Conservation (phyloP, 2,113 vertebrate species). For the Aramus guarauna region DNA sequence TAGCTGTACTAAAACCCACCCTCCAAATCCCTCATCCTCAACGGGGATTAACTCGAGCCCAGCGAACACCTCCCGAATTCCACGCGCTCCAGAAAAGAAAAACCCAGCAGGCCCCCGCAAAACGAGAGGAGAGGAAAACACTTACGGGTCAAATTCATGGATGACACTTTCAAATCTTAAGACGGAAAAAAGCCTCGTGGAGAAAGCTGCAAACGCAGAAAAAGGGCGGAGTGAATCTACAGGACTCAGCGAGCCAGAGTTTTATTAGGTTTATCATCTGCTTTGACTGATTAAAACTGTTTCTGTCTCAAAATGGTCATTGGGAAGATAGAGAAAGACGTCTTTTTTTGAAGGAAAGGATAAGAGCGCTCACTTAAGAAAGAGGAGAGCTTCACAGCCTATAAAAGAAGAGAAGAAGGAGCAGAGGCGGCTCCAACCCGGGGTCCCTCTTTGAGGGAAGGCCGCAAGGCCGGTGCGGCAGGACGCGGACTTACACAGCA, state of each 20-base stretch:
- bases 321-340: rapidly evolving
- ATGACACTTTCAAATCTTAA: slow-evolving; percentile 98
- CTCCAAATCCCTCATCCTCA: not conserved
- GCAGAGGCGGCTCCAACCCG: rapidly evolving
- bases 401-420: not conserved
- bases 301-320: not conserved
- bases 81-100: not conserved
- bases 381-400: not conserved
- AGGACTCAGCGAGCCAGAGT: rapidly evolving
- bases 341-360: not conserved
- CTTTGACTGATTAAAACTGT: not conserved
- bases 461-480: rapidly evolving
- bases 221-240: not conserved
- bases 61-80: not conserved
- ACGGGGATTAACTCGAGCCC: rapidly evolving
- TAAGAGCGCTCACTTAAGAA: rapidly evolving
- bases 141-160: slow-evolving; percentile 99
- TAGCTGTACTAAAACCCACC: not conserved
- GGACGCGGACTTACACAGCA: slow-evolving; percentile 87
- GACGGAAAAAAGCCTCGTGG: slow-evolving; percentile 95
- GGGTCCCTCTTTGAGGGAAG: not conserved
- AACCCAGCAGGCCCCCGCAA: not conserved
- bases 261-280: rapidly evolving
- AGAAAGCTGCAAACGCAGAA: slow-evolving; percentile 83
- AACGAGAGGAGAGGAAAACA: not conserved